A percentile compares a stretch with the other conserved stretches of the same genome.
These are phyloP conservation scores for Oithona nana DNA, from an alignment of 2,888 invertebrate species.

Conservation along the genomic window DNA sequence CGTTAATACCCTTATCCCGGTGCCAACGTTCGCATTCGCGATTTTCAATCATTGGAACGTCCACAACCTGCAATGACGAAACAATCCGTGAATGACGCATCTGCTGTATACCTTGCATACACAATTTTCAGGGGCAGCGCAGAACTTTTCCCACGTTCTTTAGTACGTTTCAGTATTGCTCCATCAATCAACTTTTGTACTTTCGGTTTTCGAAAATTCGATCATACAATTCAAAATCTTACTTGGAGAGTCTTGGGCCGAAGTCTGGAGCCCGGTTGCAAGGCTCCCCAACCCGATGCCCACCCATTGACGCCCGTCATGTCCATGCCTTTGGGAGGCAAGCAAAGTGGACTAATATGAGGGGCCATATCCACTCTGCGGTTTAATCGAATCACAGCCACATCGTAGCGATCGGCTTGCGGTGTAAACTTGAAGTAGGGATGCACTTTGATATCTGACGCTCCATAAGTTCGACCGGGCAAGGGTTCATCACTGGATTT, in stretches of 20 bases:
- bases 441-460: constrained; percentile 71
- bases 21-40: constrained; percentile 49
- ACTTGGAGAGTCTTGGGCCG: constrained; percentile 65
- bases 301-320: constrained; percentile 77
- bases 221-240: too few relatives aligned
- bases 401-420: constrained; percentile 56
- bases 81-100: too few relatives aligned
- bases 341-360: constrained; percentile 63
- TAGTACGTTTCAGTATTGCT: too few relatives aligned
- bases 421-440: constrained; percentile 83
- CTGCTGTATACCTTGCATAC: too few relatives aligned
- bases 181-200: too few relatives aligned
- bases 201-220: too few relatives aligned
- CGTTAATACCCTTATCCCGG: constrained; percentile 54
- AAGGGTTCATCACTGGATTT: constrained; percentile 78
- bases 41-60: constrained; percentile 81
- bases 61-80: constrained; percentile 81
- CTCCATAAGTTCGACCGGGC: constrained; percentile 77
- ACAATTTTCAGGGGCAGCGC: too few relatives aligned
- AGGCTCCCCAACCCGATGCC: constrained; percentile 83
- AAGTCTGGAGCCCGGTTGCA: constrained; percentile 57
- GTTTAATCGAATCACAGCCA: constrained; percentile 68
- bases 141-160: too few relatives aligned
- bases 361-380: constrained; percentile 49
- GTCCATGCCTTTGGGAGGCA: constrained; percentile 71